These are phyloP conservation scores for Ibycter americanus DNA, from an alignment of 2,797 vertebrate genomes.

Conservation along the genomic window DNA sequence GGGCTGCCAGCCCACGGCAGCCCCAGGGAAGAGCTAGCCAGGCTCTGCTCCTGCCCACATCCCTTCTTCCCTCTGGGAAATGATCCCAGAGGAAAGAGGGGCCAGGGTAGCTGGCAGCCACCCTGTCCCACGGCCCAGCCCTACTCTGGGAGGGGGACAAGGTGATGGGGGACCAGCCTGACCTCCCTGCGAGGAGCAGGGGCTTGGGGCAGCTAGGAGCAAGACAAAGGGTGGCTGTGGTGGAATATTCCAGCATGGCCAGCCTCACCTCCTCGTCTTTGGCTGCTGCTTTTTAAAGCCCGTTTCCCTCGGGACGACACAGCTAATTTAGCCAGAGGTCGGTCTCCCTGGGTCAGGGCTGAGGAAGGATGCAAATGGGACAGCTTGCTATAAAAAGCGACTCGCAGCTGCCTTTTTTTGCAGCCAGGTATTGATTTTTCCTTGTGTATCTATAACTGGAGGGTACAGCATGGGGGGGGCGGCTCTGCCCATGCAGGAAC, in stretches of 20 bases:
- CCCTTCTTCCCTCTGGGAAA: neutral
- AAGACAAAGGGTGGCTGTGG: fast-evolving
- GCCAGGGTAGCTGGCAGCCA: neutral
- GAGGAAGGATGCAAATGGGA: slow-evolving; percentile 60
- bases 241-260: slow-evolving; percentile 21
- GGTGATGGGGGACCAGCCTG: neutral
- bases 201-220: neutral
- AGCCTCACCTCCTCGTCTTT: neutral
- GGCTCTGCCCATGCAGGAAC: neutral
- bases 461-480: neutral
- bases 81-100: neutral
- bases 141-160: neutral
- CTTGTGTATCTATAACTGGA: slow-evolving; percentile 20
- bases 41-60: neutral
- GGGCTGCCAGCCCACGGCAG: neutral
- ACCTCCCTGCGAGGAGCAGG: fast-evolving
- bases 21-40: neutral
- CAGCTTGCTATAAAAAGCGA: slow-evolving; percentile 65
- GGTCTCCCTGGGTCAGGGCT: slow-evolving; percentile 12
- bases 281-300: slow-evolving; percentile 31
- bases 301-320: neutral
- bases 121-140: neutral
- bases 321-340: slow-evolving; percentile 57
- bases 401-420: neutral
- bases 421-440: slow-evolving; percentile 62